Base-by-base conservation (phyloP, 2,797 vertebrate genomes). In the Galaxias olidus region DNA sequence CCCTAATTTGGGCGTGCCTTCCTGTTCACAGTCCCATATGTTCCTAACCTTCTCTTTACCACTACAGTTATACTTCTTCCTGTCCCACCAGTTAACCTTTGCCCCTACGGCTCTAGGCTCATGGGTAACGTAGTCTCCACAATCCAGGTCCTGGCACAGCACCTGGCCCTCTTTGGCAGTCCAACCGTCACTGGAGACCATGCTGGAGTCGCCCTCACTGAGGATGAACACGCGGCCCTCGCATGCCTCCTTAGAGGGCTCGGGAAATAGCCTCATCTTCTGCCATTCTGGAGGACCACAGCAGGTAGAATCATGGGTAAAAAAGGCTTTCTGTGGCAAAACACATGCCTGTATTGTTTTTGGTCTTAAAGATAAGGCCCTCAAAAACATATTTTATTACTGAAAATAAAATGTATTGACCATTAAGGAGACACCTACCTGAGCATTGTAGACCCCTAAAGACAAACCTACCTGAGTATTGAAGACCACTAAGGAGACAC, bases 1-100 rank as follows among this genome's bases (percentile, higher is more conserved):
- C 0, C 1, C 4, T 0, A 10, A 0, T 0, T 9, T 0, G 0
- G 7, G 0, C 0, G 0, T 0, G 0, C 0, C 0, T 9, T 61
- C 0, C 0, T 4, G 51, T 43, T 81, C 64, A 55, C 89, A 91
- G 0, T 81, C 63, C 89, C 88, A 91, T 45, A 90, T 86, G 42
- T 15, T 76, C 0, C 0, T 0, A 0, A 42, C 0, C 0, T 30
- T 0, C 0, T 0, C 0, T 3, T 0, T 9, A 12, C 46, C 0
- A 64, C 87, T 90, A 0, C 0, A 64, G 65, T 86, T 88, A 30
- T 0, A 30, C 30, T 2, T 30, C 30, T 30, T 79, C 1, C 1
- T 42, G 0, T 6, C 60, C 82, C 56, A 82, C 66, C 44, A 19
- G 8, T 6, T 18, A 0, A 0, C 1, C 0, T 0, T 0, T 9